Evolutionary conservation across 2,797 vertebrate species (phyloP), one percentile per base, ranked within the genome.

Genomic region (Mergus octosetaceus): DNA sequence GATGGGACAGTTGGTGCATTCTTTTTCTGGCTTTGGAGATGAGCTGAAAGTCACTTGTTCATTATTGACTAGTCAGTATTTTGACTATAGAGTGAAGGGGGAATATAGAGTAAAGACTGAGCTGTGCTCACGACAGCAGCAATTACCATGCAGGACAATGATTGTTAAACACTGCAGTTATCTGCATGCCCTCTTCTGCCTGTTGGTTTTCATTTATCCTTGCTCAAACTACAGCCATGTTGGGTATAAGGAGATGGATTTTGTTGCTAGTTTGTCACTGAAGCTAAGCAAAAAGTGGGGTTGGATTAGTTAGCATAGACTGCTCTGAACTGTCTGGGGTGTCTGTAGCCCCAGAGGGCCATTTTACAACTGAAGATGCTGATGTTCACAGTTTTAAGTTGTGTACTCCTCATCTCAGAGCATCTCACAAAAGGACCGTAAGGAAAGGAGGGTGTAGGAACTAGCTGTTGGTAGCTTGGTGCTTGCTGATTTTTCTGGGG

Each of bases 171-270:
- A 10, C 36, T 47, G n/a, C 24, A 39, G 32, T 36, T 64, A 47
- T 12, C 8, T 2, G 1, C 3, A 1, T 18, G 32, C 32, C 51
- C 25, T 0, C 3, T 54, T 65, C 49, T 90, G 60, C 19, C 61
- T 74, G 53, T 57, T 74, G 60, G 15, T 89, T 73, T 56, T 72
- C 4, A 0, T 13, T 38, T 28, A 13, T 86, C 13, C 15, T 85
- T 0, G 1, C 45, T 72, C 38, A 43, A 64, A 54, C 39, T 36
- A 18, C 27, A 68, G 20, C 6, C 8, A 3, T 0, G 0, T 4
- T 36, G 16, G 25, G 8, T 25, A 58, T 74, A 79, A 64, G 15
- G 39, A 68, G 41, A 16, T 43, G 28, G n/a, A 5, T 87, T 95
- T 74, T 83, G 43, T 60, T 54, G 43, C 14, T 76, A 21, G 11